These are phyloP conservation scores for Barbus barbus DNA, from an alignment of 2,113 vertebrate species.

Conservation along the genomic window DNA sequence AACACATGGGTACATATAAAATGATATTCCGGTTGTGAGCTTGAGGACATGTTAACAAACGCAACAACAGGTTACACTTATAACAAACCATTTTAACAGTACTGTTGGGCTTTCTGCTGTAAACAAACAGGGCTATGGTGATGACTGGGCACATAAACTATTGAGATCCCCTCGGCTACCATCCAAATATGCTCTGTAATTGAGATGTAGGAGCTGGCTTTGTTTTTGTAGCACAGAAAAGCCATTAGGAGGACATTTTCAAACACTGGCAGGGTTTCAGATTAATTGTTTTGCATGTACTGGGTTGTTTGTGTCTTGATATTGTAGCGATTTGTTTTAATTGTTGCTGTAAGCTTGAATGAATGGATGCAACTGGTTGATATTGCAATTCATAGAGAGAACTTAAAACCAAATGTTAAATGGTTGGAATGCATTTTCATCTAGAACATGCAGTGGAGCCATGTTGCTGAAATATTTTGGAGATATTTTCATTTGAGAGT, in stretches of 20 bases:
- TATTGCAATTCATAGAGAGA: not conserved
- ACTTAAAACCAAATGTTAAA: not conserved
- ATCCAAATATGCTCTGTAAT: constrained; percentile 41
- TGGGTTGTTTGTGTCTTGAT: constrained; percentile 14
- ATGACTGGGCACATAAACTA: constrained; percentile 14
- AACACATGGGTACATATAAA: not conserved
- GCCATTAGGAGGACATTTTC: constrained; percentile 41
- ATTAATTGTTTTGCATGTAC: constrained; percentile 29
- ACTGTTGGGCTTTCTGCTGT: constrained; percentile 16
- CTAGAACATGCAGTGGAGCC: not conserved
- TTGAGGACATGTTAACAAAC: no score
- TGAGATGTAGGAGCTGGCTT: constrained; percentile 42
- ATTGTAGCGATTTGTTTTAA: not conserved
- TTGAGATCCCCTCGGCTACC: not conserved
- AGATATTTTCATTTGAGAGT: not conserved
- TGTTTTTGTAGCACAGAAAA: constrained; percentile 37
- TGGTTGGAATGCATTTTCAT: not conserved
- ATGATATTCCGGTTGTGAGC: not conserved
- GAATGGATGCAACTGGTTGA: not conserved
- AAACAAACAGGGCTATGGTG: constrained; percentile 2
- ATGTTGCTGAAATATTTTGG: constrained; percentile 1
- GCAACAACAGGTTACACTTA: not conserved
- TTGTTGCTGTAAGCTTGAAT: not conserved
- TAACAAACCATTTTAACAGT: not conserved
- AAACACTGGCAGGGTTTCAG: constrained; percentile 25